Conservation (phyloP, 2,797 vertebrate species). For the Novumbra hubbsi region DNA sequence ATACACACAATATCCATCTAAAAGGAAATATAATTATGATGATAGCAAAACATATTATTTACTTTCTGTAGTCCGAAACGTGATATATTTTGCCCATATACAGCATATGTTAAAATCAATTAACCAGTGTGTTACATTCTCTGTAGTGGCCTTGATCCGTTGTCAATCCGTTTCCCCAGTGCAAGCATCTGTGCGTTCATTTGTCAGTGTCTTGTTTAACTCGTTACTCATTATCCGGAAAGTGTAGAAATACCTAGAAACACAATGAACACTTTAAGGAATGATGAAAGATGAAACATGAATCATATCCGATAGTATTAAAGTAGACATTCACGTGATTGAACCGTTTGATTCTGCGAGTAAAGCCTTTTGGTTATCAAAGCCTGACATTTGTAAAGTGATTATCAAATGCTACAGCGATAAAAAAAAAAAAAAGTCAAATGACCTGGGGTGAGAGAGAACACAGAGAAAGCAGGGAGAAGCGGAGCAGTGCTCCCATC, state of each 20-base stretch:
- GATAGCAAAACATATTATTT: too few relatives aligned
- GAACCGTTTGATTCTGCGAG: background rate
- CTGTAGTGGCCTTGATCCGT: background rate
- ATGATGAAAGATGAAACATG: background rate
- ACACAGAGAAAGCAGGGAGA: background rate
- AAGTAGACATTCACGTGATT: background rate
- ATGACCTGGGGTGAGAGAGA: background rate
- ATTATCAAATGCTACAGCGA: background rate
- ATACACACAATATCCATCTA: background rate
- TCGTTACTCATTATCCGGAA: background rate
- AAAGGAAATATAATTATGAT: background rate
- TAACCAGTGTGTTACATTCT: background rate
- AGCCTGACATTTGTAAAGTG: background rate
- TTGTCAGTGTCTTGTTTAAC: background rate
- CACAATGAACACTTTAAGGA: background rate
- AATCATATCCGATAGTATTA: background rate
- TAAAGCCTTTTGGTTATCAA: background rate
- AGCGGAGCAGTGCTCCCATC: background rate
- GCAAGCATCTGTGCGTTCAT: background rate
- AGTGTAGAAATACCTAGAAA: slow-evolving; percentile 8
- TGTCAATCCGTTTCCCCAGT: background rate
- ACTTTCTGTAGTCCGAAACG: too few relatives aligned
- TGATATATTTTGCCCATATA: too few relatives aligned
- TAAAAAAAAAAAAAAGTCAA: slow-evolving; percentile 3
- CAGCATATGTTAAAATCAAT: background rate